Evolutionary conservation across 2,113 vertebrate genomes (phyloP), one percentile per base, ranked within the genome.

Genomic region (Pachypanchax playfairii): DNA sequence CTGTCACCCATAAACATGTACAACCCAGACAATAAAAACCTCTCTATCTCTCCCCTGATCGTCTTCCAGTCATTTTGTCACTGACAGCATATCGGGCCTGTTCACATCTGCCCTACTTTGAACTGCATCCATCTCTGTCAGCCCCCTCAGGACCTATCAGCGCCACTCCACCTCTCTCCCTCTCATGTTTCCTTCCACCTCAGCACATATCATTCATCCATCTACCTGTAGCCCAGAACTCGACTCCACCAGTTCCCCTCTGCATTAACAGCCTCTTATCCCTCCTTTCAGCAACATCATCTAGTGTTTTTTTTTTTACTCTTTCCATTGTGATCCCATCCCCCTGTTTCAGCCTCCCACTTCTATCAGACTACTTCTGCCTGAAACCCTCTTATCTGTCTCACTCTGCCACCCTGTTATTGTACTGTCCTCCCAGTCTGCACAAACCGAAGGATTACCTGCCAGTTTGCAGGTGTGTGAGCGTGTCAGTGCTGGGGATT

Each of bases 261-360:
- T 6, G n/a, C 65, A 71, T 69, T 78, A 82, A 86, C 80, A 85
- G 70, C 83, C 85, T 82, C 87, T 89, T 75, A 83, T 85, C 84
- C 33, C 71, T 38, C 38, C 78, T 75, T 78, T 89, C 85, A 86
- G 64, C 80, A 66, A 80, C 65, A 68, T 79, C 79, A 68, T 58
- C 66, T 53, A 49, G n/a, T n/a, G n/a, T 59, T 65, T 70, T 71
- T 73, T 73, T 62, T 61, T 1, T 58, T 58, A 65, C 51, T 71
- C 58, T 41, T 49, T 13, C 44, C 15, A 33, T 62, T 63, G 53
- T 74, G 56, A 25, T 68, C 63, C 61, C 70, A 54, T 43, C 65
- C 71, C 77, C 64, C 60, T 21, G 55, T 63, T 58, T 70, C 81
- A 71, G 50, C 48, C 74, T 80, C 75, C 80, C 73, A 77, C 52